Conservation (phyloP, 1,140 invertebrate species). For the Pteromalus puparum region DNA sequence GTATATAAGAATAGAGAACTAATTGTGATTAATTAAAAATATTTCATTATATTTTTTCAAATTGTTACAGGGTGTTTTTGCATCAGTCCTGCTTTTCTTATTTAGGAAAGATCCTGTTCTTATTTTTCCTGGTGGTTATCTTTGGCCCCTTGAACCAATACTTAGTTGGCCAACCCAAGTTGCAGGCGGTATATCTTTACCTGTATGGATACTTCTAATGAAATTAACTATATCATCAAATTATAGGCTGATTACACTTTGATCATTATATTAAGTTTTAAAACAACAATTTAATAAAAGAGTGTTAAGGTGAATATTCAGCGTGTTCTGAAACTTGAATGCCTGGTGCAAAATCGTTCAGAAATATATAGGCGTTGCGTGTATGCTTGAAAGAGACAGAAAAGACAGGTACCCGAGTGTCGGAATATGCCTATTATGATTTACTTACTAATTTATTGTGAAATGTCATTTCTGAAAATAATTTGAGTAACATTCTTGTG, state of each 20-base stretch:
- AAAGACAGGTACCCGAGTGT: too few relatives aligned
- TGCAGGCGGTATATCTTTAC: slow-evolving; percentile 67
- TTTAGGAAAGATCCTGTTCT: slow-evolving; percentile 68
- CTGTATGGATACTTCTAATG: slow-evolving; percentile 64
- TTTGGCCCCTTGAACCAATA: slow-evolving; percentile 66
- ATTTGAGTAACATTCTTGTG: too few relatives aligned
- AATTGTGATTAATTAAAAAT: neutral
- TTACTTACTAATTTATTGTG: too few relatives aligned
- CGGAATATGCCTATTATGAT: too few relatives aligned
- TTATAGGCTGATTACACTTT: neutral
- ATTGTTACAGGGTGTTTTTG: slow-evolving; percentile 57
- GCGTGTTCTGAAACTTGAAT: too few relatives aligned
- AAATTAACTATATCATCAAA: slow-evolving; percentile 58
- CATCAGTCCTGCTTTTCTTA: slow-evolving; percentile 60
- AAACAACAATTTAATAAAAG: too few relatives aligned
- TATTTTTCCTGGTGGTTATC: slow-evolving; percentile 61
- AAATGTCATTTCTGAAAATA: too few relatives aligned
- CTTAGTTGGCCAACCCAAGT: slow-evolving; percentile 68
- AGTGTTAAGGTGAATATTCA: too few relatives aligned
- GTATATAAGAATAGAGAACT: slow-evolving; percentile 4
- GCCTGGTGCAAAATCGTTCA: too few relatives aligned
- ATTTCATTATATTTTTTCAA: slow-evolving; percentile 44
- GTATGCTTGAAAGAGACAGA: too few relatives aligned
- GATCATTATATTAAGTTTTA: neutral
- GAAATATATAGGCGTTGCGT: too few relatives aligned